A percentile compares a stretch with the other conserved stretches of the same genome.
Evolutionary conservation across 2,888 invertebrate species (phyloP).

Genomic region (Ornithoptera priamus): DNA sequence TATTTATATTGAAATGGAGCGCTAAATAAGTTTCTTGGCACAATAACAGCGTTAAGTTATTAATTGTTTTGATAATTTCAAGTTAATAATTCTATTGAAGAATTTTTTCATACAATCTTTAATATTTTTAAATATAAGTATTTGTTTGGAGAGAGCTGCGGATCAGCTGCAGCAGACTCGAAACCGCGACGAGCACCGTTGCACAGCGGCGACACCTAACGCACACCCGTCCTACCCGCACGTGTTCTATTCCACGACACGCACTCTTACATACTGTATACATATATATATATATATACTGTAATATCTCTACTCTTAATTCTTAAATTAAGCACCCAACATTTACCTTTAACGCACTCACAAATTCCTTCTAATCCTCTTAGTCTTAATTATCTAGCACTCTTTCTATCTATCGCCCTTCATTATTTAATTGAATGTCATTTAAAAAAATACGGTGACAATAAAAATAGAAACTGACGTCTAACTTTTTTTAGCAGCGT

Average conservation of each 20-base stretch:
- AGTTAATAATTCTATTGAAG: not conserved
- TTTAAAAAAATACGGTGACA: constrained; percentile 19
- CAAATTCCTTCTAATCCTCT: constrained; percentile 11
- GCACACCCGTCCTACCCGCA: constrained; percentile 76
- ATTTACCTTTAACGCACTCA: constrained; percentile 35
- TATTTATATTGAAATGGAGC: not conserved
- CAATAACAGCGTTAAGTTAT: not conserved
- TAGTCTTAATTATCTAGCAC: constrained; percentile 8
- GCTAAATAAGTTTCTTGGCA: not conserved
- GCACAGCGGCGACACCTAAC: constrained; percentile 54
- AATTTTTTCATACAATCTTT: not conserved
- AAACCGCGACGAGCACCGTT: constrained; percentile 24
- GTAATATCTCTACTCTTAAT: constrained; percentile 40
- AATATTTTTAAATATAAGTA: not conserved
- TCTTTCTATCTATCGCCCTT: constrained; percentile 8
- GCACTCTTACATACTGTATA: constrained; percentile 45
- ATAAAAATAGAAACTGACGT: constrained; percentile 21
- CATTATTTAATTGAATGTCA: constrained; percentile 7
- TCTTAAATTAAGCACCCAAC: constrained; percentile 56
- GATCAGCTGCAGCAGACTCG: constrained; percentile 41
- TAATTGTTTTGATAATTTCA: not conserved
- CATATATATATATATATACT: constrained; percentile 4
- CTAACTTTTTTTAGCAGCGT: not conserved
- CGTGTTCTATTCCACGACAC: constrained; percentile 79
- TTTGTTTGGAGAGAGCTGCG: constrained; percentile 25